A percentile compares a stretch with the other conserved stretches of the same genome.
phyloP scores from a whole-genome alignment of 2,888 invertebrate species.

The Drosophila mimica region DNA sequence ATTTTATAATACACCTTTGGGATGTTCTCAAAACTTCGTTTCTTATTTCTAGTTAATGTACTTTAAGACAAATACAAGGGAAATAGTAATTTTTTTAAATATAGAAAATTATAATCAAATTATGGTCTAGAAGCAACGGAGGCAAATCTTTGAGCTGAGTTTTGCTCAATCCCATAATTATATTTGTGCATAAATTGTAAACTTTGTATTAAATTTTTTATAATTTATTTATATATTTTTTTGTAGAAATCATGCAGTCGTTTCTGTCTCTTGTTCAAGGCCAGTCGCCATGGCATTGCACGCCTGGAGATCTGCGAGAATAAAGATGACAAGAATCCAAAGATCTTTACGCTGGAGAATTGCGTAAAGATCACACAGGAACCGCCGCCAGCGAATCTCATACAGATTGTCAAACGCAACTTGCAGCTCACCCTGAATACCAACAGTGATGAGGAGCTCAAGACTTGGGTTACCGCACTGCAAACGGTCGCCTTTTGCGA shows the following conservation, averaged over 20 bases:
- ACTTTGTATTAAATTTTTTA: background rate
- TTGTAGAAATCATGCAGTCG: slow-evolving; percentile 91
- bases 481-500: slow-evolving; percentile 93
- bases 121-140: background rate
- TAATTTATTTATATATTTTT: background rate
- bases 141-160: no score
- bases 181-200: background rate
- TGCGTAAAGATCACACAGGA: slow-evolving; percentile 93
- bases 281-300: slow-evolving; percentile 94
- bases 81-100: background rate
- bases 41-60: background rate
- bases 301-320: slow-evolving; percentile 94
- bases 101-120: background rate
- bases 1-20: background rate
- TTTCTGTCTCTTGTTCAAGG: slow-evolving; percentile 88
- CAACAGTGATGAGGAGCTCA: slow-evolving; percentile 89
- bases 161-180: background rate
- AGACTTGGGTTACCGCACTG: slow-evolving; percentile 92
- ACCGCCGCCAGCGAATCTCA: slow-evolving; percentile 87
- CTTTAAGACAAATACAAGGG: background rate
- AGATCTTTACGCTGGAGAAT: slow-evolving; percentile 93
- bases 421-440: slow-evolving; percentile 87
- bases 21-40: background rate
- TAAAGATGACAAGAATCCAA: slow-evolving; percentile 90
- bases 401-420: slow-evolving; percentile 91